Evolutionary conservation across 1,140 invertebrate genomes (phyloP).

Genomic region (Eurosta solidaginis): DNA sequence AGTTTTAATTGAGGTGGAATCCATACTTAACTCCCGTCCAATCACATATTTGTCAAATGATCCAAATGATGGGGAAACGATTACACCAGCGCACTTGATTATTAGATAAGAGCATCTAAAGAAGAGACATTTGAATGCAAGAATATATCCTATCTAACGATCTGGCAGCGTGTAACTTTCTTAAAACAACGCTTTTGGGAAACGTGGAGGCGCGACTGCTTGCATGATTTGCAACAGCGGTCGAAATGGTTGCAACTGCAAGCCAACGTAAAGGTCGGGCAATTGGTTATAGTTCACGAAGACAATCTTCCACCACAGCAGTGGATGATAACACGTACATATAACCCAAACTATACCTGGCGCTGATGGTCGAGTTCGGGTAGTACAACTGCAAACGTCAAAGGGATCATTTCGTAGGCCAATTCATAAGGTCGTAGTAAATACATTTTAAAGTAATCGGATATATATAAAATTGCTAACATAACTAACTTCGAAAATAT

Average conservation of each 20-base stretch:
- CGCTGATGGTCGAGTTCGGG: too few species aligned
- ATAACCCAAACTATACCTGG: too few species aligned
- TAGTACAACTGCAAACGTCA: too few species aligned
- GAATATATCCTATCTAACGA: neutral
- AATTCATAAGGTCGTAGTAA: too few species aligned
- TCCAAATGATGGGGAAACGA: slow-evolving; percentile 39
- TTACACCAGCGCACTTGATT: slow-evolving; percentile 54
- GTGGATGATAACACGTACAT: too few species aligned
- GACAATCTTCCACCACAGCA: neutral
- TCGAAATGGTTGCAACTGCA: neutral
- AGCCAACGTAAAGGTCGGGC: neutral
- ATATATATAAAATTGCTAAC: too few species aligned
- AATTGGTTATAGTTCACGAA: slow-evolving; percentile 9
- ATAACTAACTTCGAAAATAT: too few species aligned
- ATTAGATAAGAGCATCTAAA: slow-evolving; percentile 44
- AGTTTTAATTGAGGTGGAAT: slow-evolving; percentile 39
- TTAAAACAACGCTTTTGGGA: neutral
- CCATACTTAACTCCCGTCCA: slow-evolving; percentile 43
- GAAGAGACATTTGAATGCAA: neutral
- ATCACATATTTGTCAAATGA: slow-evolving; percentile 40
- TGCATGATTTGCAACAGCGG: neutral
- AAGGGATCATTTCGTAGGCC: too few species aligned
- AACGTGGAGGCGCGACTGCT: neutral
- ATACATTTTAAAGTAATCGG: too few species aligned
- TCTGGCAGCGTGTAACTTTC: neutral